phyloP scores from a whole-genome alignment of 2,797 vertebrate species.

The Xyrichtys novacula region DNA sequence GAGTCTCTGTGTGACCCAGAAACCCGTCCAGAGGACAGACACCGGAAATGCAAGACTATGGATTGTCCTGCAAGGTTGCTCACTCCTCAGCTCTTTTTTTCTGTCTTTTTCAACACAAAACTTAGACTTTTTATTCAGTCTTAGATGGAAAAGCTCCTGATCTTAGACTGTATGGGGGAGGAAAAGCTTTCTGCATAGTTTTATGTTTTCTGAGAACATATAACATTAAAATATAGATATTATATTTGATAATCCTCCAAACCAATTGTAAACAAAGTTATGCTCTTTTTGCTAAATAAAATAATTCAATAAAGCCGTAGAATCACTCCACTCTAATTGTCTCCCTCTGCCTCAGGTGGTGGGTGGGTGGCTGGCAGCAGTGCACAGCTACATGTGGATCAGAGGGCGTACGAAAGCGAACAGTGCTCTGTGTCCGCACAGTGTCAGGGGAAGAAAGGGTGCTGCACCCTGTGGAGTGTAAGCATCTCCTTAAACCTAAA shows the following conservation, averaged over 20 bases:
- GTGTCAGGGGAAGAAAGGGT: conserved; percentile 92
- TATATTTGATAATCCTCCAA: no score
- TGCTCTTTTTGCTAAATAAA: no score
- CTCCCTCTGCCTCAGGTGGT: conserved; percentile 88
- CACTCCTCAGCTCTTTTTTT: neutral
- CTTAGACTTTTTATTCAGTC: no score
- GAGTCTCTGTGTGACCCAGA: conserved; percentile 89
- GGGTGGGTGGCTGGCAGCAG: conserved; percentile 96
- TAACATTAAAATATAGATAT: no score
- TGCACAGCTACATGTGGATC: conserved; percentile 91
- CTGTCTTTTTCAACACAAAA: neutral
- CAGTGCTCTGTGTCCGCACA: conserved; percentile 92
- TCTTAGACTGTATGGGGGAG: no score
- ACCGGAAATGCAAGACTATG: conserved; percentile 90
- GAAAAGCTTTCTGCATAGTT: no score
- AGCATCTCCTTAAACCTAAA: conserved; percentile 93
- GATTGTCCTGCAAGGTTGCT: conserved; percentile 95
- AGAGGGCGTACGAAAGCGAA: conserved; percentile 89
- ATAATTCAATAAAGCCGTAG: no score
- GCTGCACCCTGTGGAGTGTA: conserved; percentile 88
- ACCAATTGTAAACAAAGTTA: no score
- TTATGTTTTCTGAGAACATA: no score
- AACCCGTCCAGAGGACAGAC: conserved; percentile 84
- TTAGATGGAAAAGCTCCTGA: no score
- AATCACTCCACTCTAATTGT: no score